phyloP scores from a whole-genome alignment of 2,888 invertebrate species.

The Eustalomyia histrio region DNA sequence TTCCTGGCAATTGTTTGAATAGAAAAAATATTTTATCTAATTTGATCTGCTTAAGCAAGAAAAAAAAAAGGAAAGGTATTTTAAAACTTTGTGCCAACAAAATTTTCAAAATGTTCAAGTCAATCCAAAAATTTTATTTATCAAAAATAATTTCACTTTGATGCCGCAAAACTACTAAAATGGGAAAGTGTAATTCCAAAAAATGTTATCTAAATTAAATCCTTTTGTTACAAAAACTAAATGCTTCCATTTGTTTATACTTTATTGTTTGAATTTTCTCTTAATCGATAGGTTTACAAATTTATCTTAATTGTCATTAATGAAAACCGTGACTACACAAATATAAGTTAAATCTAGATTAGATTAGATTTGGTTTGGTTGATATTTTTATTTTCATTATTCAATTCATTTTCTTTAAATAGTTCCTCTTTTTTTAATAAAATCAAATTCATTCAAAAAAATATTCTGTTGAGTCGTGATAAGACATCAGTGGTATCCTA shows the following conservation, averaged over 20 bases:
- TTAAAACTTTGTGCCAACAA: not conserved
- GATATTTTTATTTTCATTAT: not conserved
- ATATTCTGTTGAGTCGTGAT: not conserved
- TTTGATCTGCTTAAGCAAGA: not conserved
- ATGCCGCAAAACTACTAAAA: not conserved
- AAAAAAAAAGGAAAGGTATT: not conserved
- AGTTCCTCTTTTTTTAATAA: not conserved
- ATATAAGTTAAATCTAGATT: too few relatives aligned
- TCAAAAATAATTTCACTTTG: not conserved
- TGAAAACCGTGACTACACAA: not conserved
- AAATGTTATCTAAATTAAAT: too few relatives aligned
- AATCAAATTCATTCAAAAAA: not conserved
- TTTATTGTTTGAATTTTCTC: too few relatives aligned
- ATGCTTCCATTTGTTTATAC: too few relatives aligned
- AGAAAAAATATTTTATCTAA: not conserved
- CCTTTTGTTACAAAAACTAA: too few relatives aligned
- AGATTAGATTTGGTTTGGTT: too few relatives aligned
- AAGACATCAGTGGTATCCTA: not conserved
- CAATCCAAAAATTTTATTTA: not conserved
- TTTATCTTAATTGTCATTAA: not conserved
- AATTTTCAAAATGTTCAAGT: not conserved
- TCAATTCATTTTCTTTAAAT: not conserved
- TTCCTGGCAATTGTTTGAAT: not conserved
- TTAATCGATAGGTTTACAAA: too few relatives aligned
- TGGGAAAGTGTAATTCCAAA: not conserved